Conservation (phyloP, 2,797 vertebrate species). For the Lacerta viridis region DNA sequence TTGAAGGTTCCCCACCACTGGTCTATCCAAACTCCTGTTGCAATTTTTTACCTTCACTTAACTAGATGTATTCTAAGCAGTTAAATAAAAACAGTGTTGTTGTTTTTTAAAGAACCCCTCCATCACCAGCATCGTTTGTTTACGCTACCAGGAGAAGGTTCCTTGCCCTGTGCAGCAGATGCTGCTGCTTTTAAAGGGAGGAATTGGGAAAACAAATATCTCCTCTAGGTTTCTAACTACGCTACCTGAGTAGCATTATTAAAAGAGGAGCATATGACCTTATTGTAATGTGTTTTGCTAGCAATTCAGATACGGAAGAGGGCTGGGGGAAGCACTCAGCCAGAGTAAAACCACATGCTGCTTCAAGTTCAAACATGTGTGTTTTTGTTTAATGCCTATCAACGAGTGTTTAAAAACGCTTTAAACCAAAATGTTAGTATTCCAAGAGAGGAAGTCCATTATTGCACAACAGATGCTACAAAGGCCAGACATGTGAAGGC, state of each 20-base stretch:
- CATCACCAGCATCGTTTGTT: not conserved
- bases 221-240: conserved; percentile 5
- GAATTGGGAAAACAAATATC: not conserved
- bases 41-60: not conserved
- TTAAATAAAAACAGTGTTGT: not conserved
- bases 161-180: not conserved
- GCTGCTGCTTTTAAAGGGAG: conserved; percentile 16
- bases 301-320: rapidly evolving
- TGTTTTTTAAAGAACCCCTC: not conserved
- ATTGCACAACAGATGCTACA: conserved; percentile 7
- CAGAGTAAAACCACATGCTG: not conserved
- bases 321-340: not conserved
- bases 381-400: conserved; percentile 7
- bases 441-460: not conserved
- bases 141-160: not conserved
- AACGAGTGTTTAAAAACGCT: conserved; percentile 38
- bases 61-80: not conserved
- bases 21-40: not conserved
- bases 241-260: conserved; percentile 6
- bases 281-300: not conserved
- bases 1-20: too few relatives aligned
- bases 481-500: conserved; percentile 51
- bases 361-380: conserved; percentile 19
- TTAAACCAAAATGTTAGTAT: not conserved
- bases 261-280: conserved; percentile 6